A percentile compares a stretch with the other conserved stretches of the same genome.
Evolutionary conservation across 2,888 invertebrate genomes (phyloP).

Genomic region (Troglohyphantes excavatus): DNA sequence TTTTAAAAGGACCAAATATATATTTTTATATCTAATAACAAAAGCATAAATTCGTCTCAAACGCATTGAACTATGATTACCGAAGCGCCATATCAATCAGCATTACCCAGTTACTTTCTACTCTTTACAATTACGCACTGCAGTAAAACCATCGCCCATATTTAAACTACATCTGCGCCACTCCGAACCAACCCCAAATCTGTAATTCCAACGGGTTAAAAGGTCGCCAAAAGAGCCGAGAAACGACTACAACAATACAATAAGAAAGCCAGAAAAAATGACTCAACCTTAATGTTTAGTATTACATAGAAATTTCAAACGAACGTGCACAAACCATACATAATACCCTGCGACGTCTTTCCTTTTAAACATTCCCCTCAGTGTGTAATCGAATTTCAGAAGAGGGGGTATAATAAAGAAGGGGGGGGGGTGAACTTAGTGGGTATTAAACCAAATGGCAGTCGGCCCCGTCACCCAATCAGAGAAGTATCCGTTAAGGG

Average conservation of each 20-base stretch:
- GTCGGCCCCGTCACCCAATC: constrained; percentile 74
- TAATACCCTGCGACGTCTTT: constrained; percentile 29
- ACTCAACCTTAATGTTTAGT: constrained; percentile 57
- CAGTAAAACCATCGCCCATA: too few relatives aligned
- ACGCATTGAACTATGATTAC: too few relatives aligned
- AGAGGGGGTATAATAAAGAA: background rate
- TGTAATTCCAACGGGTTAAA: background rate
- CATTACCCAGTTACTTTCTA: too few relatives aligned
- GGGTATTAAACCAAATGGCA: constrained; percentile 62
- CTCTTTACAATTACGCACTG: too few relatives aligned
- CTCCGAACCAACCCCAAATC: too few relatives aligned
- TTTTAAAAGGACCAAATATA: too few relatives aligned
- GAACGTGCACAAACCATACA: constrained; percentile 51
- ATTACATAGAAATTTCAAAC: constrained; percentile 47
- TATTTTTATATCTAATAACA: too few relatives aligned
- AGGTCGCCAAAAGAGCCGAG: background rate
- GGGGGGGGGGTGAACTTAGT: background rate
- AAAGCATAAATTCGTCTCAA: too few relatives aligned
- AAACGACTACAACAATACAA: background rate
- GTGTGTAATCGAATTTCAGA: constrained; percentile 63
- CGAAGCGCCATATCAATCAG: too few relatives aligned
- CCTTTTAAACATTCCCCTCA: background rate
- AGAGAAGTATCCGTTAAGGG: constrained; percentile 72
- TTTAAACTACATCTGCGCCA: too few relatives aligned
- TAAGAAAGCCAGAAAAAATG: background rate